Evolutionary conservation across 2,888 invertebrate species (phyloP), one percentile per base, ranked within the genome.

Genomic region (Aleiodes leptofemur): DNA sequence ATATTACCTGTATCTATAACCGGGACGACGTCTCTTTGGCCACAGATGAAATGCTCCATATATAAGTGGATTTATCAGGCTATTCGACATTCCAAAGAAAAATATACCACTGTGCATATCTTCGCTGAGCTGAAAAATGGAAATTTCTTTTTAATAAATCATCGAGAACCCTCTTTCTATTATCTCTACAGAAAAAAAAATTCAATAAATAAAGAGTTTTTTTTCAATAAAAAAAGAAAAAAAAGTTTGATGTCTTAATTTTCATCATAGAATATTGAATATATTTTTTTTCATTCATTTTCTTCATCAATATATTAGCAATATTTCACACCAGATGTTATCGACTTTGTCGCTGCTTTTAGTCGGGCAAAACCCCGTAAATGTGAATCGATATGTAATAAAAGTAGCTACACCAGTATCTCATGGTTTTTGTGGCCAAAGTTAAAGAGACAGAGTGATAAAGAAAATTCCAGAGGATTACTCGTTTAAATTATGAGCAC

Each of bases 1-100:
- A 51, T 13, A 29, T 76, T 59, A 76, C 76, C 61, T 72, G n/a
- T 34, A 53, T 57, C 53, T 11, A 43, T 43, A 34, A 51, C 48
- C 69, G n/a, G 14, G 43, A 34, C 64, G 69, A 61, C 82, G 87
- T 51, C 82, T 92, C 82, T 92, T 92, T 4, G 94, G 93, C 92
- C 95, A 95, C 79, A 96, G 91, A 88, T 96, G 96, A 89, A 96
- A 96, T n/a, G 96, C 96, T 48, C 96, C 96, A 83, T 96, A 96
- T 82, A 96, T 96, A 69, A 96, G 91, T 0, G 96, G 96, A 89
- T 96, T 96, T 81, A 96, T 93, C 84, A 96, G 91, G 87, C 96
- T 95, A 90, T 96, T 96, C 72, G 95, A 95, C 94, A 96, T 95
- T 4, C 96, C 96, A 84, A 96, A 96, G 90, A 95, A 95, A 90